These are phyloP conservation scores for Poeciliopsis paucimaculata DNA, from an alignment of 2,797 vertebrate genomes.

Conservation along the genomic window DNA sequence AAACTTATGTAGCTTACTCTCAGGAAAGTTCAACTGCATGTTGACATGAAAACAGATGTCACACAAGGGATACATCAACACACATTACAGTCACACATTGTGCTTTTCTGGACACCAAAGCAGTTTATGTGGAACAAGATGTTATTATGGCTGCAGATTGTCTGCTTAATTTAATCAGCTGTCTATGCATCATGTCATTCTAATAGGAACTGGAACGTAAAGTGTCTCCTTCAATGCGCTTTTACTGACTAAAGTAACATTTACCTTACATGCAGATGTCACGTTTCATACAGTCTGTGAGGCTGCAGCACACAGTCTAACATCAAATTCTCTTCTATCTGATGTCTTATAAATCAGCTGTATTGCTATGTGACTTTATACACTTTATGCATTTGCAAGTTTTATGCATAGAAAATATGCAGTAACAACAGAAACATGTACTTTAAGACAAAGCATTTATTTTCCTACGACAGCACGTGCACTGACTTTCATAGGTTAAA, in stretches of 20 bases:
- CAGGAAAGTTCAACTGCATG: conserved; percentile 70
- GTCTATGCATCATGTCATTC: conserved; percentile 37
- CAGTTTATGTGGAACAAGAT: conserved; percentile 39
- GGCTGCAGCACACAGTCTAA: conserved; percentile 17
- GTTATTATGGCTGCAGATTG: conserved; percentile 31
- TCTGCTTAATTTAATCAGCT: conserved; percentile 37
- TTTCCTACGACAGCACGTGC: conserved; percentile 70
- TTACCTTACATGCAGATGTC: conserved; percentile 17
- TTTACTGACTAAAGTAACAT: conserved; percentile 11
- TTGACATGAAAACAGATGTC: conserved; percentile 24
- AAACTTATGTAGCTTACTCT: conserved; percentile 56
- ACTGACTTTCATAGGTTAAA: conserved; percentile 65
- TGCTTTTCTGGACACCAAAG: conserved; percentile 46
- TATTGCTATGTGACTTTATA: conserved; percentile 41
- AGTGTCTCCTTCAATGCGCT: conserved; percentile 8
- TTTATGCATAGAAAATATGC: conserved; percentile 69
- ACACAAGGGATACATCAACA: conserved; percentile 3
- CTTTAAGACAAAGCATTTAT: conserved; percentile 67
- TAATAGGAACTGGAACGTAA: conserved; percentile 15
- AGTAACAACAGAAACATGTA: conserved; percentile 54
- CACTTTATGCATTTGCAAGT: conserved; percentile 62
- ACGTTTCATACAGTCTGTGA: conserved; percentile 5
- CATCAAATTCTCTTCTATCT: conserved; percentile 26
- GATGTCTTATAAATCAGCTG: conserved; percentile 46
- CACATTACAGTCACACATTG: conserved; percentile 41